Evolutionary conservation across 2,797 vertebrate species (phyloP), one percentile per base, ranked within the genome.

Genomic region (Syndactyla subalaris): DNA sequence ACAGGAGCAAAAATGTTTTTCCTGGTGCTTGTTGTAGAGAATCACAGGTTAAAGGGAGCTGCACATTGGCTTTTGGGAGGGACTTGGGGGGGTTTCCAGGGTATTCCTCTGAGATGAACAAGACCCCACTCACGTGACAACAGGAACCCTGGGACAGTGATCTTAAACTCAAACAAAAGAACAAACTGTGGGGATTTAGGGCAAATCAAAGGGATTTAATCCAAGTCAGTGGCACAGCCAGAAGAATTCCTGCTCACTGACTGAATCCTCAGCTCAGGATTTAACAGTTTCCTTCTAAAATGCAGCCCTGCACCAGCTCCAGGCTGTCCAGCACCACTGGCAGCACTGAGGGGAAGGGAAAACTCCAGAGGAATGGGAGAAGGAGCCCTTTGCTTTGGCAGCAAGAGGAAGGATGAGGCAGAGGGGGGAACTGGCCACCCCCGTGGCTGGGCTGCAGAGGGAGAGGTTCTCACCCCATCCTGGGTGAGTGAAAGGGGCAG

Each of bases 401-500:
- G 55, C 34, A 38, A 38, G 79, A 63, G 17, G 41, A 55, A n/a
- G 26, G 49, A 24, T 27, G 39, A 52, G 73, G 24, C 39, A 45
- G 46, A 38, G 49, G 12, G 11, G 34, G 9, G 12, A 46, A 67
- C 14, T 2, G 10, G 8, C 26, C 51, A 21, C 20, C 22, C 32
- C 29, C 6, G 20, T 22, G 0, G 4, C 38, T 20, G 57, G 0
- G 0, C 27, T 11, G 57, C 34, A 20, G 54, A 21, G 54, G 41
- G 59, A 72, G 41, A 41, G 36, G 51, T 24, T 83, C 49, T 24
- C 21, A n/a, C 34, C 22, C 2, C 0, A 7, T 48, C 34, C 46
- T 0, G 1, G 15, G 5, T 1, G 11, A 22, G n/a, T 19, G n/a
- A 32, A 45, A 72, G 65, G 15, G 43, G 22, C 63, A 59, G 36